These are phyloP conservation scores for Fregata magnificens DNA, from an alignment of 2,113 vertebrate genomes.

Conservation along the genomic window DNA sequence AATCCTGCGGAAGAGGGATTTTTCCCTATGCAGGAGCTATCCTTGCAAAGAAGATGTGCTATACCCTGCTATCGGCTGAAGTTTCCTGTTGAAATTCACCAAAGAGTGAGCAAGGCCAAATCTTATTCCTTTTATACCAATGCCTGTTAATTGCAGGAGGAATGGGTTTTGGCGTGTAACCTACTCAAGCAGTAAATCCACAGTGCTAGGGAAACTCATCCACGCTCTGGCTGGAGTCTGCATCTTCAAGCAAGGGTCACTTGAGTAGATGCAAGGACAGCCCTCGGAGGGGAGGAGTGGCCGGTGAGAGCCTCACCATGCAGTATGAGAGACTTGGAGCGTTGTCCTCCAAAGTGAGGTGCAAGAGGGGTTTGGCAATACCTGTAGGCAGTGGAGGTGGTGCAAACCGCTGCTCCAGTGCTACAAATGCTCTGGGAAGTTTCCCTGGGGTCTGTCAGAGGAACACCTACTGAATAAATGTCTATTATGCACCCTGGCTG, in stretches of 20 bases:
- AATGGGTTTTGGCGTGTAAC: not conserved
- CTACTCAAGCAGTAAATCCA: not conserved
- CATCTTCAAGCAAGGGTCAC: not conserved
- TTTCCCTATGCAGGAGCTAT: not conserved
- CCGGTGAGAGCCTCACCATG: not conserved
- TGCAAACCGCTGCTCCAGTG: not conserved
- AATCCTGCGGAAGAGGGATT: not conserved
- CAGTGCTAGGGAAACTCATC: not conserved
- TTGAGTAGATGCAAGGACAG: not conserved
- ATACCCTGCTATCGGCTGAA: not conserved
- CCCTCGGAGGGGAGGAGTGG: not conserved
- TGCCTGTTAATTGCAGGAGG: not conserved
- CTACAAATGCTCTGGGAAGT: not conserved
- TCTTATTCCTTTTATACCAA: not conserved
- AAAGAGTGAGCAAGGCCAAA: not conserved
- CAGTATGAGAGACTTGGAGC: not conserved
- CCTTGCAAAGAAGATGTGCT: not conserved
- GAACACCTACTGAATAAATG: not conserved
- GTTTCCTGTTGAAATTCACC: not conserved
- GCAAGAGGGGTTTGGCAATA: not conserved
- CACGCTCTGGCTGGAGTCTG: not conserved
- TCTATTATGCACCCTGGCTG: not conserved
- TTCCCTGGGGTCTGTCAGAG: not conserved
- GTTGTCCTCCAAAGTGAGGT: not conserved
- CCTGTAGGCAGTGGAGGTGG: not conserved